These are phyloP conservation scores for Ganaspis brasiliensis DNA, from an alignment of 2,888 invertebrate genomes.

Conservation along the genomic window DNA sequence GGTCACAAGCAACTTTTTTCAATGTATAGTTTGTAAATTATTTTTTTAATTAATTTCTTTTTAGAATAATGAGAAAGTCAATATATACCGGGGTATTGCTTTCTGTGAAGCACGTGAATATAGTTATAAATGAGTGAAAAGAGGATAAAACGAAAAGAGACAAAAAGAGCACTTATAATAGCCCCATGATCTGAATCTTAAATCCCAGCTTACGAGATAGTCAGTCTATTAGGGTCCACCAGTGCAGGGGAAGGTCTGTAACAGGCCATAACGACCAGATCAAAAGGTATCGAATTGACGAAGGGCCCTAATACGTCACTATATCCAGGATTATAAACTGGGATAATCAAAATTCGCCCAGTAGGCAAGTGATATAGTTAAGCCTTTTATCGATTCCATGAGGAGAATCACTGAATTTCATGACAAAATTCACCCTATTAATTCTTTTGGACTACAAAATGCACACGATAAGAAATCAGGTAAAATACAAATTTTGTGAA, in stretches of 20 bases:
- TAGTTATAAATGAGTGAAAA: neutral
- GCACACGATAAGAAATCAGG: neutral
- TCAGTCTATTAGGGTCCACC: constrained; percentile 71
- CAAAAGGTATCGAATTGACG: constrained; percentile 76
- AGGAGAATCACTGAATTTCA: constrained; percentile 20
- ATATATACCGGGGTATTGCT: too few species aligned
- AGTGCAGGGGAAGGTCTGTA: constrained; percentile 60
- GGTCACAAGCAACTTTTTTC: too few species aligned
- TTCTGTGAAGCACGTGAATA: too few species aligned
- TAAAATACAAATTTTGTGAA: too few species aligned
- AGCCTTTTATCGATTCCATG: constrained; percentile 23
- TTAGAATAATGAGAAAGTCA: too few species aligned
- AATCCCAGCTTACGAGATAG: constrained; percentile 77
- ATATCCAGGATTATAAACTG: constrained; percentile 62
- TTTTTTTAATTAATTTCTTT: too few species aligned
- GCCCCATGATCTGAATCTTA: constrained; percentile 68
- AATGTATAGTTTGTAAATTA: too few species aligned
- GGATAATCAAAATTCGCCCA: constrained; percentile 44
- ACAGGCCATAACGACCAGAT: constrained; percentile 71
- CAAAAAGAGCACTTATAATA: constrained; percentile 61
- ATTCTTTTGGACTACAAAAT: neutral
- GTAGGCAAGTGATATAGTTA: constrained; percentile 31
- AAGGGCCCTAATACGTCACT: constrained; percentile 35
- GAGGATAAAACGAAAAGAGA: constrained; percentile 43
- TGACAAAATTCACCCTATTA: constrained; percentile 6